Percentiles rank a stretch among this genome's conserved stretches.
phyloP scores from a whole-genome alignment of 2,888 invertebrate species.

The Ormyrus thymus region DNA sequence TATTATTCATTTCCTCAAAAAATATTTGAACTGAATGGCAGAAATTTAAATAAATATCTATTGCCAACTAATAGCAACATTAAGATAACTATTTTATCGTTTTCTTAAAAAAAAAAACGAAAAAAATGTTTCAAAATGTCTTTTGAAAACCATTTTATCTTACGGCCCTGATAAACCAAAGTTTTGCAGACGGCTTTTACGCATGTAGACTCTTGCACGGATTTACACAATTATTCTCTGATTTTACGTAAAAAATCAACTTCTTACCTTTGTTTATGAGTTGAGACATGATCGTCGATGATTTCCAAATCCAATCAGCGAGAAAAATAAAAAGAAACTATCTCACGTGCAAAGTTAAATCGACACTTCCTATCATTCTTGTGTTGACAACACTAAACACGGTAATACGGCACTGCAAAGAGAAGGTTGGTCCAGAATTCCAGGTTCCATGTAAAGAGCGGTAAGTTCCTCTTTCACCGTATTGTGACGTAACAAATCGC shows the following conservation, averaged over 20 bases:
- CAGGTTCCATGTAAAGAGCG: neutral
- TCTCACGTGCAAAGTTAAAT: conserved; percentile 16
- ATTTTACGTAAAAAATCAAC: neutral
- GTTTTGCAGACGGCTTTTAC: neutral
- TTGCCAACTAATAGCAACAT: no score
- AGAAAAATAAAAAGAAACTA: conserved; percentile 8
- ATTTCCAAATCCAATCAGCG: neutral
- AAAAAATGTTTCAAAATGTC: no score
- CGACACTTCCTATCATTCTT: conserved; percentile 23
- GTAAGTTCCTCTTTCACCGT: no score
- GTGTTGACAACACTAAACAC: conserved; percentile 19
- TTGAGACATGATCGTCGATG: conserved; percentile 32
- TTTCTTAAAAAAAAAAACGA: no score
- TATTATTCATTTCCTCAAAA: no score
- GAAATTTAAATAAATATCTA: no score
- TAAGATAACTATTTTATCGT: no score
- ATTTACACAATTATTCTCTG: neutral
- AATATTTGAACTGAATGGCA: no score
- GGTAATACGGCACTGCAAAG: conserved; percentile 13
- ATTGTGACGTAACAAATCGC: no score
- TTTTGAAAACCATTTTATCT: no score
- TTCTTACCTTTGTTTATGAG: conserved; percentile 42
- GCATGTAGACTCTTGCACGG: neutral
- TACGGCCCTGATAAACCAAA: no score
- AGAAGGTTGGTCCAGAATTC: conserved; percentile 17